phyloP scores from a whole-genome alignment of 2,888 invertebrate species.

The Trilocha varians region DNA sequence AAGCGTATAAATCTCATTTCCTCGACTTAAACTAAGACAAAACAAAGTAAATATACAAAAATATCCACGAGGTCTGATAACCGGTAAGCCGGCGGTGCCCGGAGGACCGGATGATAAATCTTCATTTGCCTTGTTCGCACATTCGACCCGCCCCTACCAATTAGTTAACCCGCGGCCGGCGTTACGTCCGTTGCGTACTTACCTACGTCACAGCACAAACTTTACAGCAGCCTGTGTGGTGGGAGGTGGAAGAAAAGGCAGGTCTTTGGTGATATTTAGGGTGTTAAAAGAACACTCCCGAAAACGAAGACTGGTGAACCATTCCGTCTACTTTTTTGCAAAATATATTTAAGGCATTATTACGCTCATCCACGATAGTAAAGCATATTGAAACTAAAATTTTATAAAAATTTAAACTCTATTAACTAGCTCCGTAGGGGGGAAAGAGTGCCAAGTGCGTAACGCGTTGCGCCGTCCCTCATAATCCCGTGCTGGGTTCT shows the following conservation, averaged over 20 bases:
- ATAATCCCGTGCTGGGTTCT: no score
- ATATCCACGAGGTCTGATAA: constrained; percentile 19
- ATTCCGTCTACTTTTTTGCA: no score
- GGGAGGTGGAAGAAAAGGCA: not conserved
- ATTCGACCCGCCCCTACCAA: constrained; percentile 61
- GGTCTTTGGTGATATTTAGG: no score
- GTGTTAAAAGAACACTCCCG: no score
- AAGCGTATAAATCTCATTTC: constrained; percentile 2
- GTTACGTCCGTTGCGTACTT: constrained; percentile 14
- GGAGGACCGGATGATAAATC: constrained; percentile 62
- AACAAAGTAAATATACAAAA: constrained; percentile 13
- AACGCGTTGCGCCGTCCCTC: no score
- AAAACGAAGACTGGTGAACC: no score
- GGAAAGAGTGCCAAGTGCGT: no score
- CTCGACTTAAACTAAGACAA: constrained; percentile 1
- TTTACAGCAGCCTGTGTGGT: not conserved
- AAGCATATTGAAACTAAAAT: no score
- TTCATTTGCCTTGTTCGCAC: constrained; percentile 68
- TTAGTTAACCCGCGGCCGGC: constrained; percentile 45
- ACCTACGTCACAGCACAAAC: constrained; percentile 11
- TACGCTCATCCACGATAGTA: no score
- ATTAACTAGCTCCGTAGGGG: no score
- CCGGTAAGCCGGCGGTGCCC: constrained; percentile 15
- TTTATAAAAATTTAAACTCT: no score
- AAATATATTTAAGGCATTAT: no score